Base-by-base conservation (phyloP, 1,140 invertebrate species). In the Catajapyx aquilonaris region DNA sequence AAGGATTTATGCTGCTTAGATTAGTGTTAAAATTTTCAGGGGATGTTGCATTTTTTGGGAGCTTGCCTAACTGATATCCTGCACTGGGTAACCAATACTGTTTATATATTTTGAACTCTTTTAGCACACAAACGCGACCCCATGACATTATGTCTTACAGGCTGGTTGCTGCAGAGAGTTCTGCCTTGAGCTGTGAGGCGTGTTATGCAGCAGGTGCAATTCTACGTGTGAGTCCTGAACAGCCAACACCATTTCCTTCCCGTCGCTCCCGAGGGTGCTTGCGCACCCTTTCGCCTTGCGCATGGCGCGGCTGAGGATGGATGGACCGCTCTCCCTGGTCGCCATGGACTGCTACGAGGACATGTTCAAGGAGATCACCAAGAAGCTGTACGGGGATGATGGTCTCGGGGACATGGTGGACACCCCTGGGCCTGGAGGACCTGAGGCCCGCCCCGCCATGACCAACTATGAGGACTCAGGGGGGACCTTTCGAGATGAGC, bases 311-410 rank as follows among this genome's bases (percentile, higher is more conserved):
- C 20, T 34, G 20, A 34, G 15, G 13, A 34, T 34, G 33, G 33
- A 34, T n/a, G 33, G 15, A 16, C 5, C 33, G 4, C 18, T 34
- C n/a, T 19, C 52, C 48, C 61, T 47, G 53, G 64, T 41, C 41
- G 54, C 54, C 48, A 62, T 62, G 47, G 70, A 73, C 47, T 68
- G 64, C 52, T 73, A 74, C 51, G 72, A 76, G 52, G 71, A 76
- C 45, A 74, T 74, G 68, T 76, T 81, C 53, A 84, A 85, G 57
- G 81, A 87, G 64, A 85, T 86, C 47, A 85, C 80, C 31, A 71
- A 80, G 48, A 87, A 87, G 62, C 61, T 85, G 33, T 87, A 87
- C 54, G 81, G 81, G 35, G 80, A 84, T 52, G 80, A 84, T 59
- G 69, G 69, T 13, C 37, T 43, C 13, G 35, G 43, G 2, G 44